Evolutionary conservation across 2,888 invertebrate genomes (phyloP), one percentile per base, ranked within the genome.

Genomic region (Linyphia triangularis): DNA sequence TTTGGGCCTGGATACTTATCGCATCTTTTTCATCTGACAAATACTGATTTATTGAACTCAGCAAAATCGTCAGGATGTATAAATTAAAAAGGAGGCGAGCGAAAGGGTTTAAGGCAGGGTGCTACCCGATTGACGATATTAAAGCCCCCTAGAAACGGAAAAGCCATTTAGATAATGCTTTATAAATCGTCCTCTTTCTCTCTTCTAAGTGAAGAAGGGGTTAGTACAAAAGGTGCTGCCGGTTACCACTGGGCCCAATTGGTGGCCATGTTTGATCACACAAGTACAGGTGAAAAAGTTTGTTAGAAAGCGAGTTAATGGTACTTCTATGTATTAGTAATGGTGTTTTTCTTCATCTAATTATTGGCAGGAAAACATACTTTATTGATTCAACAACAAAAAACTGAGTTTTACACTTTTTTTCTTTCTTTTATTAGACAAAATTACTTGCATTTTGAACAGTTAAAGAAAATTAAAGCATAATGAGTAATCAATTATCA

Each of bases 101-200:
- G 78, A 78, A 85, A 85, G 85, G 85, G 85, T 85, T 85, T 85
- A 19, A 19, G 5, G 22, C 43, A 61, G 43, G n/a, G n/a, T n/a
- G n/a, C n/a, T n/a, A n/a, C 30, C 0, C 22, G 19, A n/a, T 43
- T 28, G 65, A 67, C 78, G 61, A 67, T 67, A 75, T 75, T 57
- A 67, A 67, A 75, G 57, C 73, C n/a, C n/a, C n/a, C 43, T 19
- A 75, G 65, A 84, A 84, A 72, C 84, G 84, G 73, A 75, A 84
- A 63, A 51, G n/a, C n/a, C n/a, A n/a, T n/a, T n/a, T n/a, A n/a
- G n/a, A n/a, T n/a, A n/a, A n/a, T n/a, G n/a, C 85, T 72, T 85
- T 85, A 85, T 85, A 79, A 79, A 85, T 85, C 85, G 85, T n/a
- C n/a, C n/a, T n/a, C n/a, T n/a, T n/a, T n/a, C 33, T 61, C 78